Conservation (phyloP, 2,113 vertebrate species). For the Arvicanthis niloticus region DNA sequence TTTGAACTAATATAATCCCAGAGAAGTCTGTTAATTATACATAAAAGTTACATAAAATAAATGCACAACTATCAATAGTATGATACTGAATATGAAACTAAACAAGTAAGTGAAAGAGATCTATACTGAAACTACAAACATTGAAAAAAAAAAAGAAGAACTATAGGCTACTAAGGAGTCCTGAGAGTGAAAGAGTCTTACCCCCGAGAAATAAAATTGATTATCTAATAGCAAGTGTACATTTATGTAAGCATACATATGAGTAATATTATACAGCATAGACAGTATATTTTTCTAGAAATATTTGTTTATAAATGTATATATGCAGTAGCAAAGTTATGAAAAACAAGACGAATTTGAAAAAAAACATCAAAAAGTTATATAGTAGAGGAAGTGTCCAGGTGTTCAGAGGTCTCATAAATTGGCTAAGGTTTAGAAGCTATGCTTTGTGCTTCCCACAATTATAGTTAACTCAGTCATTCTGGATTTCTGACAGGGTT, state of each 20-base stretch:
- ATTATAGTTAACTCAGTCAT: no score
- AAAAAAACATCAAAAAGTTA: not conserved
- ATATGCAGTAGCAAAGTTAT: not conserved
- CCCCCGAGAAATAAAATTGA: not conserved
- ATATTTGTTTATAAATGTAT: not conserved
- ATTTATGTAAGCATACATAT: not conserved
- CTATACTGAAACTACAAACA: not conserved
- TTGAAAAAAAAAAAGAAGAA: not conserved
- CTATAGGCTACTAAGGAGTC: not conserved
- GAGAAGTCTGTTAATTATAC: no score
- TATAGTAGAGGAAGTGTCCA: no score
- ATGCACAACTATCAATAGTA: no score
- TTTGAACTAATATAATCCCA: no score
- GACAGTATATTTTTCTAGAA: no score
- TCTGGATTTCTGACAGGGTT: no score
- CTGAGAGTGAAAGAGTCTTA: not conserved
- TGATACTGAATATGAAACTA: not conserved
- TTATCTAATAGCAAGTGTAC: not conserved
- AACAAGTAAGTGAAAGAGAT: not conserved
- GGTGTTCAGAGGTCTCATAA: no score
- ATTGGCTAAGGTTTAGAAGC: no score
- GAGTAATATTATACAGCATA: not conserved
- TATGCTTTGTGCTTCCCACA: no score
- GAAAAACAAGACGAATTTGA: not conserved
- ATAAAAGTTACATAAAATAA: no score